These are phyloP conservation scores for Riparia riparia DNA, from an alignment of 2,113 vertebrate species.

Conservation along the genomic window DNA sequence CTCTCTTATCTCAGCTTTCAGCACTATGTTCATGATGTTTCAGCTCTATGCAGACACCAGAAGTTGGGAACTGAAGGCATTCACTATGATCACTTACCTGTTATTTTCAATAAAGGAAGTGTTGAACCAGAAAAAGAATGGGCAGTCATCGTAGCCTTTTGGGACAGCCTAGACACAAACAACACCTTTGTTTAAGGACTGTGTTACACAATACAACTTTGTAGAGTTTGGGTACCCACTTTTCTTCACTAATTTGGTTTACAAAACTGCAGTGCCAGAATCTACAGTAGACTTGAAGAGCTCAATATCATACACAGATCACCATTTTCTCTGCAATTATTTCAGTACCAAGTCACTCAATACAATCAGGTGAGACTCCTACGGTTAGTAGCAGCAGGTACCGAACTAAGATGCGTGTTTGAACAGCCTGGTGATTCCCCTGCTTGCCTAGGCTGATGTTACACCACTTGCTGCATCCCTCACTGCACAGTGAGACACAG, in stretches of 20 bases:
- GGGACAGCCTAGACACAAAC: constrained; percentile 81
- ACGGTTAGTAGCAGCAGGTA: not conserved
- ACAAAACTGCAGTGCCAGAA: not conserved
- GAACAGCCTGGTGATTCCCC: not conserved
- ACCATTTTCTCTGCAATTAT: not conserved
- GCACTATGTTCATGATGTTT: not conserved
- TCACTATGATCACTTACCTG: constrained; percentile 75
- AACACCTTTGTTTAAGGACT: not conserved
- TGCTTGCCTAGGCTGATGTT: not conserved
- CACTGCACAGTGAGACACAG: not conserved
- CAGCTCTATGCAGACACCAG: not conserved
- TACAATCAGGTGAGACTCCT: not conserved
- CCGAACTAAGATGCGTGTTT: not conserved
- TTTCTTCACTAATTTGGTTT: not conserved
- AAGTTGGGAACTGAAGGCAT: not conserved
- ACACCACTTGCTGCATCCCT: not conserved
- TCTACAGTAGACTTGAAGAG: not conserved
- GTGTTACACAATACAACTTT: not conserved
- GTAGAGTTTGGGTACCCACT: not conserved
- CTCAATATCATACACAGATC: not conserved
- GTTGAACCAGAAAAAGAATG: constrained; percentile 97
- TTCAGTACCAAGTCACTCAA: not conserved
- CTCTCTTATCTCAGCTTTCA: not conserved
- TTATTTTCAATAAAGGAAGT: constrained; percentile 89
- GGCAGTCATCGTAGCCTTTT: constrained; percentile 90